phyloP scores from a whole-genome alignment of 2,113 vertebrate genomes.

The Petrocephalus zakoni region DNA sequence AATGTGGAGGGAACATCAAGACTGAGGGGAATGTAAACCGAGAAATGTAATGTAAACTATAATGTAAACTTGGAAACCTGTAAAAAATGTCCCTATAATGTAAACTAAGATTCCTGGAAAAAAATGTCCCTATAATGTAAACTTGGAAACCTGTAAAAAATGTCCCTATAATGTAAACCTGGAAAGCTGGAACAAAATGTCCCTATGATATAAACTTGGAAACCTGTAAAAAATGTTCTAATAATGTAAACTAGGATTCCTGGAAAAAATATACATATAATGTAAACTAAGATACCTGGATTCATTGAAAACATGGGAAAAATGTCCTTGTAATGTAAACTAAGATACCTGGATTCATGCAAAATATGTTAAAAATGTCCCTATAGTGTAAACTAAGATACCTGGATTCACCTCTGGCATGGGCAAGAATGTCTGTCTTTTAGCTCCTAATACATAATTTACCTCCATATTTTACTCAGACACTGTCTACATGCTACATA shows the following conservation, averaged over 20 bases:
- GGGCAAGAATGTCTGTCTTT: not conserved
- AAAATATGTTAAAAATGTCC: not conserved
- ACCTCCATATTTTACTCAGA: not conserved
- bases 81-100: no score
- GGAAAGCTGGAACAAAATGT: no score
- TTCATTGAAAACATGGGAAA: not conserved
- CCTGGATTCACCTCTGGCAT: not conserved
- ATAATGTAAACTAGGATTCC: no score
- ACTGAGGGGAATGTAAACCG: not conserved
- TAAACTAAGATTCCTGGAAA: no score
- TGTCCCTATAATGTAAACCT: no score
- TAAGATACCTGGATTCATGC: not conserved
- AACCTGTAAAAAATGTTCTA: no score
- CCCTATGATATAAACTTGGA: no score
- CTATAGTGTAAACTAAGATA: not conserved
- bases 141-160: no score
- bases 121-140: no score
- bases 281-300: not conserved
- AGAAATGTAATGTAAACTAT: no score
- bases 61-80: no score
- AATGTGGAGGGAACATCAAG: not conserved
- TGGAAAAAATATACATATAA: not conserved
- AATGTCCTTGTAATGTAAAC: not conserved
- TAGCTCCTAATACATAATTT: not conserved
- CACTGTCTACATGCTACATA: not conserved